Evolutionary conservation across 2,113 vertebrate species (phyloP).

Genomic region (Myrmecobius fasciatus): DNA sequence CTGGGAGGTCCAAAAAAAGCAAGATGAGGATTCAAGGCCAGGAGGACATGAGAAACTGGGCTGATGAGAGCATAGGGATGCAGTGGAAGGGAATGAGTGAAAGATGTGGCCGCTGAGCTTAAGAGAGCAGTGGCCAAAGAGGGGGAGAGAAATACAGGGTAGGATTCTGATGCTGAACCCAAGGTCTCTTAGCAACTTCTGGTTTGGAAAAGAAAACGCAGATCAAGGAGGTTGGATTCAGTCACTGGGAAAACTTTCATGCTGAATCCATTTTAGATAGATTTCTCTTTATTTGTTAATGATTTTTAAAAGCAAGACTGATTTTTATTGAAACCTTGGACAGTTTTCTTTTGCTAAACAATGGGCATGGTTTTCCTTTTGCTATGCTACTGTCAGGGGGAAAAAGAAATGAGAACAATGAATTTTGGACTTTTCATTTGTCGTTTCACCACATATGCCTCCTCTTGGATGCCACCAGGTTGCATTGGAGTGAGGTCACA

Average conservation of each 20-base stretch:
- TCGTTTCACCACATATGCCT: neutral
- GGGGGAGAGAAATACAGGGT: neutral
- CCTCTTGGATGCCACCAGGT: conserved; percentile 23
- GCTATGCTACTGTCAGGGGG: neutral
- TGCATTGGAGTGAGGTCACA: conserved; percentile 9
- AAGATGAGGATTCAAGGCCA: conserved; percentile 3
- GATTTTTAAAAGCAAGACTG: conserved; percentile 23
- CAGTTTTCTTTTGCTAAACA: conserved; percentile 46
- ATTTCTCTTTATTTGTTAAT: conserved; percentile 10
- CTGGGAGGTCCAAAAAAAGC: conserved; percentile 27
- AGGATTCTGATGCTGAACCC: neutral
- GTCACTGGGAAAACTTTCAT: conserved; percentile 29
- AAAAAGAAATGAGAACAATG: rapidly evolving
- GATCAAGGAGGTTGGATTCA: conserved; percentile 39
- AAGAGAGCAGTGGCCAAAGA: neutral
- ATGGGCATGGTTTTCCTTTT: neutral
- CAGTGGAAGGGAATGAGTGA: neutral
- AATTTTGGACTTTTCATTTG: conserved; percentile 7
- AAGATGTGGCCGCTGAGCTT: conserved; percentile 31
- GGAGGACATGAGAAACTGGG: conserved; percentile 42
- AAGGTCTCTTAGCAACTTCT: conserved; percentile 30
- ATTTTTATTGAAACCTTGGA: conserved; percentile 24
- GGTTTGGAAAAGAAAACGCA: conserved; percentile 16
- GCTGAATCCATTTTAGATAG: conserved; percentile 10
- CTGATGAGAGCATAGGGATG: conserved; percentile 41